Conservation (phyloP, 2,888 invertebrate genomes). For the Caenorhabditis sinica region DNA sequence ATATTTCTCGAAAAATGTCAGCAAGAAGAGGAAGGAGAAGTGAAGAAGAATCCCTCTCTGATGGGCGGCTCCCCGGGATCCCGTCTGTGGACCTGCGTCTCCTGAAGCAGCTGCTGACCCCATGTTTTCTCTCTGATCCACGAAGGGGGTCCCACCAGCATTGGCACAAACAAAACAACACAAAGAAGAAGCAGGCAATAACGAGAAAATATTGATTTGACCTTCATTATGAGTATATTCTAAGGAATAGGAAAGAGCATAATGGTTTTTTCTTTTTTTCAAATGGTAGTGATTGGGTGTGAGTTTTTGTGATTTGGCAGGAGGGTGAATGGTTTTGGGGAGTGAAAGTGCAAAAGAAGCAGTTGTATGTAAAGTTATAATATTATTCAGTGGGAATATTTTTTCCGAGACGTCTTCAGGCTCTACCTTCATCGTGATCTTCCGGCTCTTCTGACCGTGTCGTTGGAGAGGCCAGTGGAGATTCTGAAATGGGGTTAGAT, state of each 20-base stretch:
- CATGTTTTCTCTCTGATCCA: slow-evolving; percentile 9
- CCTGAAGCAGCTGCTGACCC: slow-evolving; percentile 52
- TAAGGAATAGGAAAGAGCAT: slow-evolving; percentile 6
- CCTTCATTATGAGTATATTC: slow-evolving; percentile 24
- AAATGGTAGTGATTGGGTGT: slow-evolving; percentile 33
- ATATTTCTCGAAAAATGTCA: slow-evolving; percentile 17
- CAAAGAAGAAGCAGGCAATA: slow-evolving; percentile 47
- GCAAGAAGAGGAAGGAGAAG: slow-evolving; percentile 27
- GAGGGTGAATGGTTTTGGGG: background rate
- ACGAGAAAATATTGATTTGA: slow-evolving; percentile 10
- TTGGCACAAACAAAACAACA: slow-evolving; percentile 38
- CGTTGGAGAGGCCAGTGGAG: slow-evolving; percentile 23
- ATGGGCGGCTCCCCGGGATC: slow-evolving; percentile 43
- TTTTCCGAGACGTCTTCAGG: slow-evolving; percentile 34
- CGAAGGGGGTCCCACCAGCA: background rate
- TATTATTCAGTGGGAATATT: slow-evolving; percentile 22
- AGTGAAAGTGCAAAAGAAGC: slow-evolving; percentile 38
- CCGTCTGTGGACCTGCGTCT: slow-evolving; percentile 25
- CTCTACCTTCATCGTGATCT: slow-evolving; percentile 49
- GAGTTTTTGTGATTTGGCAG: slow-evolving; percentile 33
- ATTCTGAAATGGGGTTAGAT: slow-evolving; percentile 51
- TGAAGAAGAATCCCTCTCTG: slow-evolving; percentile 9
- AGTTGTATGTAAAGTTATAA: slow-evolving; percentile 28
- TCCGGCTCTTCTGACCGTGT: slow-evolving; percentile 37
- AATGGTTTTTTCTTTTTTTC: slow-evolving; percentile 12